These are phyloP conservation scores for Campoletis raptor DNA, from an alignment of 2,888 invertebrate species.

Conservation along the genomic window DNA sequence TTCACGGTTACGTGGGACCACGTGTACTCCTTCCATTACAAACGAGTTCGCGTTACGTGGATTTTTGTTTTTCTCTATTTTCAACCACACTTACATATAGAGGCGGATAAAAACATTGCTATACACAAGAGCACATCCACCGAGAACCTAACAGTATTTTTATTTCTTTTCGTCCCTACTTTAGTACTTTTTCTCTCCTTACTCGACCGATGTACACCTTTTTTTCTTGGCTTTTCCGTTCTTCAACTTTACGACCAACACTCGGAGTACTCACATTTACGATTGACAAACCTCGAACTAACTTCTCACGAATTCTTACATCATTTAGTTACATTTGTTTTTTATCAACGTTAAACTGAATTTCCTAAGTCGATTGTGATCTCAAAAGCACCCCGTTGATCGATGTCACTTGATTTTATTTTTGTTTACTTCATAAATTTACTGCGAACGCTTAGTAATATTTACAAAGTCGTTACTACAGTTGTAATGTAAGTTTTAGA, in stretches of 20 bases:
- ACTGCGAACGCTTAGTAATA: background rate
- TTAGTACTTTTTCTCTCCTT: slow-evolving; percentile 17
- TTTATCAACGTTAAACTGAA: background rate
- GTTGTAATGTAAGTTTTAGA: background rate
- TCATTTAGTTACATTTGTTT: background rate
- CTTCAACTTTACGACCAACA: slow-evolving; percentile 50
- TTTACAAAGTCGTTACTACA: background rate
- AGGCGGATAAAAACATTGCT: slow-evolving; percentile 48
- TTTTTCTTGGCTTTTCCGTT: slow-evolving; percentile 43
- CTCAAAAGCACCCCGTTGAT: background rate
- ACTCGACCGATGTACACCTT: slow-evolving; percentile 9
- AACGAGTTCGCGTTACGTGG: slow-evolving; percentile 55
- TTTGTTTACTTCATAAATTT: background rate
- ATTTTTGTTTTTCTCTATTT: slow-evolving; percentile 60
- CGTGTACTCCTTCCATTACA: slow-evolving; percentile 62
- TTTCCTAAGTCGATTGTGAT: background rate
- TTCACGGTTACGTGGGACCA: slow-evolving; percentile 70
- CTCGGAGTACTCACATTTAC: slow-evolving; percentile 25
- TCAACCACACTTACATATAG: slow-evolving; percentile 34
- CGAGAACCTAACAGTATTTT: slow-evolving; percentile 27
- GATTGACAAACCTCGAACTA: slow-evolving; percentile 1
- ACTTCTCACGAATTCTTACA: background rate
- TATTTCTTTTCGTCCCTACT: slow-evolving; percentile 21
- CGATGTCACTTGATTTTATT: background rate
- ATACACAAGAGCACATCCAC: slow-evolving; percentile 22